These are phyloP conservation scores for Rhamphomyia laevipes DNA, from an alignment of 2,888 invertebrate genomes.

Conservation along the genomic window DNA sequence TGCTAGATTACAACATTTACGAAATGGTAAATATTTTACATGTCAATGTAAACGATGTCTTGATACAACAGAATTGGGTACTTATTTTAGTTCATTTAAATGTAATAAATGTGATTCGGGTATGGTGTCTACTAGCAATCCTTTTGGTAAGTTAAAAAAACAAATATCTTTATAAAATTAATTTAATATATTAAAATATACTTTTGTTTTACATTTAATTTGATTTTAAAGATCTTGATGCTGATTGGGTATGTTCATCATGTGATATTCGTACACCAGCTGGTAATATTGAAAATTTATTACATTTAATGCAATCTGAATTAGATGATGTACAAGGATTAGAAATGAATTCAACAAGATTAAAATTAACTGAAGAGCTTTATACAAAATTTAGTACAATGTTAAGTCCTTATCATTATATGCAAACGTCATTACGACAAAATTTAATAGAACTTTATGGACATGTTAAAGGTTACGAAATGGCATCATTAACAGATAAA, in stretches of 20 bases:
- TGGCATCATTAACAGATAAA: slow-evolving; percentile 60
- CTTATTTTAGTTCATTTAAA: slow-evolving; percentile 65
- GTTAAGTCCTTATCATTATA: slow-evolving; percentile 65
- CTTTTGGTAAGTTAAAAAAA: slow-evolving; percentile 45
- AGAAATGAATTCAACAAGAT: slow-evolving; percentile 45
- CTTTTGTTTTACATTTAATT: too few relatives aligned
- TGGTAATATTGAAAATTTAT: slow-evolving; percentile 47
- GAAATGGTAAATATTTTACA: slow-evolving; percentile 66
- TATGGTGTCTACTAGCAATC: slow-evolving; percentile 49
- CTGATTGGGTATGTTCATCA: slow-evolving; percentile 33
- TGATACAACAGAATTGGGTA: slow-evolving; percentile 70
- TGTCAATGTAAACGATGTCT: slow-evolving; percentile 64
- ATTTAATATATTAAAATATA: too few relatives aligned
- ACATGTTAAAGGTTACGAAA: slow-evolving; percentile 54
- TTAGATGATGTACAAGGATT: slow-evolving; percentile 50
- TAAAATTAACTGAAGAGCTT: slow-evolving; percentile 52
- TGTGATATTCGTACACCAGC: slow-evolving; percentile 54
- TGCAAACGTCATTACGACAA: slow-evolving; percentile 54
- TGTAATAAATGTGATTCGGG: slow-evolving; percentile 68
- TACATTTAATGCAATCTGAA: slow-evolving; percentile 53
- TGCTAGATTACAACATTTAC: slow-evolving; percentile 54
- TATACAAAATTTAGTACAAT: slow-evolving; percentile 52
- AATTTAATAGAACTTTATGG: slow-evolving; percentile 69
- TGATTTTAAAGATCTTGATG: slow-evolving; percentile 18
- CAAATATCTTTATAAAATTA: background rate